phyloP scores from a whole-genome alignment of 2,888 invertebrate species.

The Schizaphis graminum region DNA sequence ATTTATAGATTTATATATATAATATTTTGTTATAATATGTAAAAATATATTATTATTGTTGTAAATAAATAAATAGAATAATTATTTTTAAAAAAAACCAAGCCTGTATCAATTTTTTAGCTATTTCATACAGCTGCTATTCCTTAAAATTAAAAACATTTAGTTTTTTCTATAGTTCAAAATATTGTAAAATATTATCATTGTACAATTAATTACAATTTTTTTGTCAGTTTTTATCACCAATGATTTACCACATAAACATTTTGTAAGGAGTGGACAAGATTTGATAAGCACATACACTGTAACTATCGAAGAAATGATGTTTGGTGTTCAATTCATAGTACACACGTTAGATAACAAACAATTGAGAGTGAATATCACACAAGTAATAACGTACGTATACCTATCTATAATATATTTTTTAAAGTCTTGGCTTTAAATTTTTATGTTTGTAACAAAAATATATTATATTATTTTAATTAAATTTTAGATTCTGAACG shows the following conservation, averaged over 20 bases:
- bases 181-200: background rate
- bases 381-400: conserved; percentile 56
- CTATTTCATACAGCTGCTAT: background rate
- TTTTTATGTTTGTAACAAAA: background rate
- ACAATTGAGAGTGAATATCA: conserved; percentile 43
- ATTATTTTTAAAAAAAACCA: no score
- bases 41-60: no score
- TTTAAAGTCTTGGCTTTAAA: background rate
- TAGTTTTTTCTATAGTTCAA: background rate
- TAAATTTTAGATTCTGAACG: no score
- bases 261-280: background rate
- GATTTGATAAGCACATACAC: conserved; percentile 35
- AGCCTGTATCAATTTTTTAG: background rate
- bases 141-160: background rate
- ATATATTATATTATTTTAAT: no score
- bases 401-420: background rate
- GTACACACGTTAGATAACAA: conserved; percentile 51
- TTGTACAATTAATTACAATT: background rate
- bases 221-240: conserved; percentile 40
- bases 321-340: conserved; percentile 9
- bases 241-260: conserved; percentile 47
- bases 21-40: no score
- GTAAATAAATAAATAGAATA: no score
- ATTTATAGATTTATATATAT: no score
- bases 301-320: conserved; percentile 32